Percentiles rank a stretch among this genome's conserved stretches.
phyloP scores from a whole-genome alignment of 2,888 invertebrate species.

The Trisateles emortualis region DNA sequence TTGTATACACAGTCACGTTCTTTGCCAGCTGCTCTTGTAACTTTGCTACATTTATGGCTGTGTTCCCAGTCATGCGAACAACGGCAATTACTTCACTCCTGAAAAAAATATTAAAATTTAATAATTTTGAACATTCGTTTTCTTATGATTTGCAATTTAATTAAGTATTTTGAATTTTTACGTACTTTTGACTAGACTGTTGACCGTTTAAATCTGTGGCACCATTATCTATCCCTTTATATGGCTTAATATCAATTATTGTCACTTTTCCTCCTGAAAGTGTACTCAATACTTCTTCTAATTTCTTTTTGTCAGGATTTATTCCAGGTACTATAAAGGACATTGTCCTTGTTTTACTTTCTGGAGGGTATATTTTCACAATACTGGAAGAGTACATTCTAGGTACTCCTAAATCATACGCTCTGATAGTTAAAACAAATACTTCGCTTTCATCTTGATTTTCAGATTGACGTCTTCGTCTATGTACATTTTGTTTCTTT shows the following conservation, averaged over 20 bases:
- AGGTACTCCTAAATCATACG: slow-evolving; percentile 95
- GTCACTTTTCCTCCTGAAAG: slow-evolving; percentile 93
- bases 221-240: slow-evolving; percentile 86
- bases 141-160: background rate
- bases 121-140: too few relatives aligned
- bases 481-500: slow-evolving; percentile 71
- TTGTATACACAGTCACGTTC: slow-evolving; percentile 78
- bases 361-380: slow-evolving; percentile 93
- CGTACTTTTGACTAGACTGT: slow-evolving; percentile 74
- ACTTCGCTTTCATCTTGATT: slow-evolving; percentile 81
- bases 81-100: slow-evolving; percentile 92
- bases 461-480: slow-evolving; percentile 83
- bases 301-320: slow-evolving; percentile 90
- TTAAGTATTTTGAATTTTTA: background rate
- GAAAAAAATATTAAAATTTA: slow-evolving; percentile 52
- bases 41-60: slow-evolving; percentile 90
- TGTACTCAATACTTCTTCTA: slow-evolving; percentile 91
- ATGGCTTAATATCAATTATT: slow-evolving; percentile 91
- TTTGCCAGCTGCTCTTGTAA: slow-evolving; percentile 88
- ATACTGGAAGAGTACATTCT: slow-evolving; percentile 90
- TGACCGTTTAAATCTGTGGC: slow-evolving; percentile 84
- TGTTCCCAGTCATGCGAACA: slow-evolving; percentile 89
- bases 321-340: slow-evolving; percentile 93
- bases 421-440: slow-evolving; percentile 91
- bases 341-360: slow-evolving; percentile 91